A percentile compares a stretch with the other conserved stretches of the same genome.
phyloP scores from a whole-genome alignment of 2,888 invertebrate species.

The Exephanes ischioxanthus region DNA sequence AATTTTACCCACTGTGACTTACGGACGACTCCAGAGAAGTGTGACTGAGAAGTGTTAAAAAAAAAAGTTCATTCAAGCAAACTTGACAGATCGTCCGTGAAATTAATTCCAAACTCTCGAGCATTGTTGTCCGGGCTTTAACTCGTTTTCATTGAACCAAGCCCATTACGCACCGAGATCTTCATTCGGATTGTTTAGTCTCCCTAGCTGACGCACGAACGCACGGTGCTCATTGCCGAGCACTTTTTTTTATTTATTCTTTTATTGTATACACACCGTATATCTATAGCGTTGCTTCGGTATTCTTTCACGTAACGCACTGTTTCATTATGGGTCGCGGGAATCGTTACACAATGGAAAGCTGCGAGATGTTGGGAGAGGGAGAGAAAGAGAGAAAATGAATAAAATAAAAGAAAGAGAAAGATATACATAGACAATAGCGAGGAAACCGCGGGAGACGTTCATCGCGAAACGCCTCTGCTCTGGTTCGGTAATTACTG shows the following conservation, averaged over 20 bases:
- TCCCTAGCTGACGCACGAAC: not conserved
- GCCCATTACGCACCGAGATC: slow-evolving; percentile 19
- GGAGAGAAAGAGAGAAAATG: slow-evolving; percentile 69
- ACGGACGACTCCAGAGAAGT: not conserved
- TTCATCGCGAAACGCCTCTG: slow-evolving; percentile 47
- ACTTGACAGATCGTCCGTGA: not conserved
- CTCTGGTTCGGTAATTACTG: slow-evolving; percentile 63
- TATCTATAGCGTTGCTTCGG: slow-evolving; percentile 38
- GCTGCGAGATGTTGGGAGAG: slow-evolving; percentile 63
- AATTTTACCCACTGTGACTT: not conserved
- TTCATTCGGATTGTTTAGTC: slow-evolving; percentile 6
- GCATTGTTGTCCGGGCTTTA: not conserved
- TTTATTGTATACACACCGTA: not conserved
- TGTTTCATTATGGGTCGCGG: slow-evolving; percentile 70
- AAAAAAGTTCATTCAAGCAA: not conserved
- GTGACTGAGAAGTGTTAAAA: not conserved
- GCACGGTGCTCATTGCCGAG: slow-evolving; percentile 2
- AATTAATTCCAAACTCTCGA: slow-evolving; percentile 13
- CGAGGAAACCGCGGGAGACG: slow-evolving; percentile 68
- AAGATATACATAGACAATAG: slow-evolving; percentile 62
- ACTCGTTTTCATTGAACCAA: slow-evolving; percentile 8
- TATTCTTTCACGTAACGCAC: slow-evolving; percentile 68
- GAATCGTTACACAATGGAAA: slow-evolving; percentile 74
- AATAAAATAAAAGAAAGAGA: slow-evolving; percentile 52
- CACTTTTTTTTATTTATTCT: not conserved